These are phyloP conservation scores for Hiodon tergisus DNA, from an alignment of 2,113 vertebrate species.

Conservation along the genomic window DNA sequence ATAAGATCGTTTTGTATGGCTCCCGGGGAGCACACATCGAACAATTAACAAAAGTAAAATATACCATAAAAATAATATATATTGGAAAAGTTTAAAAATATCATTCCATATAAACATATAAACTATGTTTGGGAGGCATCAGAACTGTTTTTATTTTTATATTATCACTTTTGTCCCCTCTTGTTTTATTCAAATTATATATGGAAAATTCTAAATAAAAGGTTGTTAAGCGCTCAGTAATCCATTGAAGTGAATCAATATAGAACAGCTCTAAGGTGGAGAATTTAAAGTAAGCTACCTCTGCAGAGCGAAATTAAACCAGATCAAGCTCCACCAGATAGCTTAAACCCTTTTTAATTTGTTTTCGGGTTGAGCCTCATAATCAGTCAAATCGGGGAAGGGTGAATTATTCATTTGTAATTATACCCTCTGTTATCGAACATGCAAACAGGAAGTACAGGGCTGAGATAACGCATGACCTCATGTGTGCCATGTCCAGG, in stretches of 20 bases:
- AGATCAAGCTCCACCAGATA: constrained; percentile 11
- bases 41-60: neutral
- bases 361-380: neutral
- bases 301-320: constrained; percentile 4
- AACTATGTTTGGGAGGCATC: neutral
- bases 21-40: neutral
- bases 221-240: neutral
- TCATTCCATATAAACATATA: neutral
- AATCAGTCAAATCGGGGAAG: neutral
- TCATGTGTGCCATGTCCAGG: neutral
- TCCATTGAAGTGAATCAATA: neutral
- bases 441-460: neutral
- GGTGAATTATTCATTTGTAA: neutral
- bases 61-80: neutral
- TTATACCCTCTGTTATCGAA: neutral
- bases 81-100: neutral
- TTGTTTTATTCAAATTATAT: no score
- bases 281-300: constrained; percentile 9
- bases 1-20: neutral
- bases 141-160: neutral
- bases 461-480: constrained; percentile 1
- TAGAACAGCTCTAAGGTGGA: neutral
- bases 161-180: no score
- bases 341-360: constrained; percentile 7
- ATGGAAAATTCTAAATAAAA: neutral